These are phyloP conservation scores for Trichogramma dendrolimi DNA, from an alignment of 2,888 invertebrate species.

Conservation along the genomic window DNA sequence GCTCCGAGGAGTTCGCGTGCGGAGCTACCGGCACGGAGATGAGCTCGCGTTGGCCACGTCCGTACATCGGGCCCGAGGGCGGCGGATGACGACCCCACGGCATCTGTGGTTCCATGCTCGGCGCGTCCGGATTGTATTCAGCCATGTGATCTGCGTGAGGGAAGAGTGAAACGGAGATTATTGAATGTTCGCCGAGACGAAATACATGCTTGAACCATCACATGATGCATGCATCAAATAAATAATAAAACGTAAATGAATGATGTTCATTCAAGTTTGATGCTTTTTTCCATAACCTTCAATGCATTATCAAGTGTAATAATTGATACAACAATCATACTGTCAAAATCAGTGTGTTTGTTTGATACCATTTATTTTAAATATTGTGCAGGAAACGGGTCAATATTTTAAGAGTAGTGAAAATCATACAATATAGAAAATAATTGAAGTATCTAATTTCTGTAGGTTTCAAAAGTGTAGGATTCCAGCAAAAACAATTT, in stretches of 20 bases:
- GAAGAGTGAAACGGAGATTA: too few relatives aligned
- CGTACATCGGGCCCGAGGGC: constrained; percentile 39
- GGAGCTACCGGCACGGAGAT: constrained; percentile 74
- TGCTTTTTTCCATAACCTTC: too few relatives aligned
- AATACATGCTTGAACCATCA: too few relatives aligned
- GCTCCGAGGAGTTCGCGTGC: constrained; percentile 49
- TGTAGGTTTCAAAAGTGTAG: neutral
- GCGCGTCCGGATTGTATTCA: constrained; percentile 80
- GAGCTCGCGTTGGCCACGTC: constrained; percentile 61
- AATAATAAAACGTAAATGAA: too few relatives aligned
- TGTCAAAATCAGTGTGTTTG: too few relatives aligned
- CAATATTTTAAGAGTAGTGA: neutral
- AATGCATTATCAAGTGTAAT: too few relatives aligned
- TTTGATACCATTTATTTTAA: too few relatives aligned
- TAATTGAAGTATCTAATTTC: neutral
- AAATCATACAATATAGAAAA: neutral
- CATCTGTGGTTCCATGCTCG: constrained; percentile 60
- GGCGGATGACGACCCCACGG: constrained; percentile 50
- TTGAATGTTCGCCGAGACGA: too few relatives aligned
- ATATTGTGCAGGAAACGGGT: too few relatives aligned
- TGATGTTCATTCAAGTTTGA: too few relatives aligned
- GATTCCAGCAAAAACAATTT: neutral
- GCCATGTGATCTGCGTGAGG: constrained; percentile 39
- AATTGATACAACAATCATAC: too few relatives aligned
- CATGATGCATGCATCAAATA: too few relatives aligned